phyloP scores from a whole-genome alignment of 2,888 invertebrate species.

The Endotricha flammealis region DNA sequence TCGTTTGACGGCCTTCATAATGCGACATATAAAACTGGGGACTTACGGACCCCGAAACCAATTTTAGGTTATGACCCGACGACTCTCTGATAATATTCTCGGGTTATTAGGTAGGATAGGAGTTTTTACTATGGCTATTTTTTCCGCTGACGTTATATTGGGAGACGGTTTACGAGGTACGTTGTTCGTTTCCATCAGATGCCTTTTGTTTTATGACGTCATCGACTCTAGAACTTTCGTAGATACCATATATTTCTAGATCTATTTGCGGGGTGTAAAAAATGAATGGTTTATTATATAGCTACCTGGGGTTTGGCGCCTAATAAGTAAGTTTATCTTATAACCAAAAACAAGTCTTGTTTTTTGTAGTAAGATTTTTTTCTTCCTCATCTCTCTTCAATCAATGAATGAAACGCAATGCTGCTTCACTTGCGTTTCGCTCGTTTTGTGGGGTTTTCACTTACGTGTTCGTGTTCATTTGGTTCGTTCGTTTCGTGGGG shows the following conservation, averaged over 20 bases:
- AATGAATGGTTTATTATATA: slow-evolving; percentile 3
- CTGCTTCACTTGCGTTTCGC: no score
- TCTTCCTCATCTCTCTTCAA: no score
- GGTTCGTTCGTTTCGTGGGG: no score
- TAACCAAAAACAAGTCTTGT: no score
- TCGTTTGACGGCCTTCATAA: slow-evolving; percentile 80
- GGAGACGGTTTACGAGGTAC: slow-evolving; percentile 65
- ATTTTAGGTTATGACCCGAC: slow-evolving; percentile 79
- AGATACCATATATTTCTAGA: not conserved
- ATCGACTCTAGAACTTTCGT: slow-evolving; percentile 10
- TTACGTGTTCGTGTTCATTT: no score
- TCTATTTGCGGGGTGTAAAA: not conserved
- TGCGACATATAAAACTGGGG: slow-evolving; percentile 79
- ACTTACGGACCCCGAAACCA: slow-evolving; percentile 79
- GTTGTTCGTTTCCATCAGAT: slow-evolving; percentile 43
- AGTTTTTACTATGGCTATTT: slow-evolving; percentile 79
- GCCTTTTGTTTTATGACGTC: slow-evolving; percentile 61
- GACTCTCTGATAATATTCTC: slow-evolving; percentile 78
- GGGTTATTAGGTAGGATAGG: slow-evolving; percentile 79
- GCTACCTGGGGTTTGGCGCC: no score
- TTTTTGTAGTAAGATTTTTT: no score
- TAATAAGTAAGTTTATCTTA: no score
- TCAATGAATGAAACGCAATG: no score
- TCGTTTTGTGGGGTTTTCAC: no score
- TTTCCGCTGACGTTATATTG: slow-evolving; percentile 73